Evolutionary conservation across 2,113 vertebrate species (phyloP), one percentile per base, ranked within the genome.

Genomic region (Ahaetulla prasina): DNA sequence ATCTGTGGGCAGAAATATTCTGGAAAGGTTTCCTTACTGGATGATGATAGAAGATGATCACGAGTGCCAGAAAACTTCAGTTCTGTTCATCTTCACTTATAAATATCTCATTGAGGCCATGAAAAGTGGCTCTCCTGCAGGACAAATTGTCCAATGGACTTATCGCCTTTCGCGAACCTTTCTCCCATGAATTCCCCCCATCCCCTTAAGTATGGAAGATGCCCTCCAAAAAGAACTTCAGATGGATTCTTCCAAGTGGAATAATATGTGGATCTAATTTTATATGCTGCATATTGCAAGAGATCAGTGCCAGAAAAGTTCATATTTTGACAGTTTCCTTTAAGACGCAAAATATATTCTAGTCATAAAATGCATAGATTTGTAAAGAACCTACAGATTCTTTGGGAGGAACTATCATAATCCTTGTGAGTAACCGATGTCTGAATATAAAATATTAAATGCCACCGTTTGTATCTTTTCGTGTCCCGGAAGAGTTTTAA

Each of bases 401-500:
- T 63, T 35, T 22, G 6, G 50, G 35, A 43, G 12, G 8, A 4
- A 27, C 39, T 23, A 12, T 50, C 50, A 4, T 39, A 1, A 2
- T 25, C 39, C 35, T 55, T 2, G 6, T 52, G 12, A 91, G 90
- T 10, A 55, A 30, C 5, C 86, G 94, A 55, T 86, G 95, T 95
- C 89, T 96, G 95, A 95, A 84, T 94, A 95, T 92, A 23, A 86
- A 86, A 88, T 10, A 12, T 54, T 96, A 20, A 45, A 94, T 96
- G 94, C 95, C 95, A 96, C 95, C 57, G 95, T 80, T 25, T 95
- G 94, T 96, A 94, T 92, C 93, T 57, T 95, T 97, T 96, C 96
- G 95, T 94, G 95, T 95, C 95, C 92, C 27, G n/a, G 95, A 95
- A 95, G 95, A 94, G 93, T 96, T 96, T 96, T 97, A 97, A 97